phyloP scores from a whole-genome alignment of 2,797 vertebrate species.

The Monodelphis domestica region DNA sequence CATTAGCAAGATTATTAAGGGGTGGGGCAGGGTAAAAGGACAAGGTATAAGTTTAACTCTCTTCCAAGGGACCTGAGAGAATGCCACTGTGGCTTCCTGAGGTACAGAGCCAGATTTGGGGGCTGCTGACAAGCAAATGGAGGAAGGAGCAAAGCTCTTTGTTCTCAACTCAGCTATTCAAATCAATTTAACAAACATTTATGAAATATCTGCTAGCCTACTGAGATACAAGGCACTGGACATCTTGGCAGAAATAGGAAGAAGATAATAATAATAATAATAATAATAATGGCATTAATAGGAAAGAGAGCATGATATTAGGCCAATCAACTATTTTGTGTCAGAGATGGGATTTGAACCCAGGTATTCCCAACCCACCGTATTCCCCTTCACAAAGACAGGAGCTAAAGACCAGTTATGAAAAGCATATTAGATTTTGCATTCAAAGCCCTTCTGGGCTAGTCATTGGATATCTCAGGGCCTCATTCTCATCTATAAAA shows the following conservation, averaged over 20 bases:
- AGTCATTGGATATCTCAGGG: no score
- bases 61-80: background rate
- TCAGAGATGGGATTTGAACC: background rate
- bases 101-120: background rate
- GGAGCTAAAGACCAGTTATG: background rate
- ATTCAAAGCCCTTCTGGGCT: no score
- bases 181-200: background rate
- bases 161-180: background rate
- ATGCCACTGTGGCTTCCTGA: background rate
- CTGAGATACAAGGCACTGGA: no score
- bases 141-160: background rate
- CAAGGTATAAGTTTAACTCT: constrained; percentile 42
- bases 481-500: no score
- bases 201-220: background rate
- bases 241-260: background rate
- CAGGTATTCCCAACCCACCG: background rate
- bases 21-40: constrained; percentile 32
- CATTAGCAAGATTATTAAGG: constrained; percentile 59
- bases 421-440: no score
- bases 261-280: background rate
- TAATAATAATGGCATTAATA: background rate
- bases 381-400: background rate
- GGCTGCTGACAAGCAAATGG: background rate
- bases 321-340: background rate
- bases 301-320: background rate